Conservation (phyloP, 64 coral and sea anemone genomes). For the Montipora foliosa region DNA sequence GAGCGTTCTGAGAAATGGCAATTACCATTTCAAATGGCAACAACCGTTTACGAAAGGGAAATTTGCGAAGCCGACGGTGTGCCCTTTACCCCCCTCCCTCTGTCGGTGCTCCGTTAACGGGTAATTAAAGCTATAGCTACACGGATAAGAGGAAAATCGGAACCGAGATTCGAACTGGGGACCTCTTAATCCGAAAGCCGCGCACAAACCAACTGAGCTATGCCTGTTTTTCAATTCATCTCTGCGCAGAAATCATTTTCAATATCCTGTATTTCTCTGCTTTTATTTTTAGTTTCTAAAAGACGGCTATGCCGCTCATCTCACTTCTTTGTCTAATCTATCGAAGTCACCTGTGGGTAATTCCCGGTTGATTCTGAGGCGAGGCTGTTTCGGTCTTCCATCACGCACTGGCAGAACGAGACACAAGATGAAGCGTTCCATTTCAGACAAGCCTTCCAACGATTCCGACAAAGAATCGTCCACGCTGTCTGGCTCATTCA, state of each 20-base stretch:
- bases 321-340: conserved; percentile 73
- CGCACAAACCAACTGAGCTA: too few species aligned
- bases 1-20: too few species aligned
- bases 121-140: too few species aligned
- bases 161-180: too few species aligned
- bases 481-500: conserved; percentile 71
- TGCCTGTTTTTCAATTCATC: too few species aligned
- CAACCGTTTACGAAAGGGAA: too few species aligned
- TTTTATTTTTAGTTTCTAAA: conserved; percentile 74
- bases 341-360: conserved; percentile 79
- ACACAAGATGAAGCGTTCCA: conserved; percentile 81
- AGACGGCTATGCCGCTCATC: conserved; percentile 95
- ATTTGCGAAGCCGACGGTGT: too few species aligned
- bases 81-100: too few species aligned
- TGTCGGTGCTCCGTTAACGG: too few species aligned
- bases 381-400: conserved; percentile 90
- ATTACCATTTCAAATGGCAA: too few species aligned
- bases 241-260: neutral
- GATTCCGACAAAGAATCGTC: conserved; percentile 47
- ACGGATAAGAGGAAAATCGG: too few species aligned
- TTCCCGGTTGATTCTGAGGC: conserved; percentile 83
- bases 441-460: conserved; percentile 72
- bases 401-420: conserved; percentile 65
- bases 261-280: neutral
- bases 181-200: too few species aligned